Evolutionary conservation across 92 coral and sea anemone species (phyloP).

Genomic region (Muricea muricata): DNA sequence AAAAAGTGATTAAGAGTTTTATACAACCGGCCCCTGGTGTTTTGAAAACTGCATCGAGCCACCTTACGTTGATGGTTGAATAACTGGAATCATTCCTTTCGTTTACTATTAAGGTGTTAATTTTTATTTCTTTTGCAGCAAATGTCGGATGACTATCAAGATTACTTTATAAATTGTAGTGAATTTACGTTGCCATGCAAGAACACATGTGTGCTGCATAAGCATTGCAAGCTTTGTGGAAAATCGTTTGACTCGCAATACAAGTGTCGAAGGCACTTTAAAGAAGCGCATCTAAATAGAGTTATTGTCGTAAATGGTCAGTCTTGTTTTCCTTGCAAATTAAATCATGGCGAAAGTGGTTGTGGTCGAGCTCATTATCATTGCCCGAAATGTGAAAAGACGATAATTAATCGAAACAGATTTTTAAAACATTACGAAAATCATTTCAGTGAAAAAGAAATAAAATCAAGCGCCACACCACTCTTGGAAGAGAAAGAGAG

Average conservation of each 20-base stretch:
- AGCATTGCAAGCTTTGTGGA: conserved; percentile 37
- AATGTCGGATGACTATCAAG: not conserved
- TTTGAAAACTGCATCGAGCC: too few relatives aligned
- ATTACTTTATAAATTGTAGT: not conserved
- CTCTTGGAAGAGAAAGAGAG: not conserved
- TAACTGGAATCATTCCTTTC: too few relatives aligned
- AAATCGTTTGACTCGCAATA: conserved; percentile 23
- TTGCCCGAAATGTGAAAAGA: conserved; percentile 25
- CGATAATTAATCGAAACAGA: conserved; percentile 21
- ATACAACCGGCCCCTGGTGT: too few relatives aligned
- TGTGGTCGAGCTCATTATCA: conserved; percentile 36
- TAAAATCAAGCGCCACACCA: not conserved
- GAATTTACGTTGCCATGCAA: not conserved
- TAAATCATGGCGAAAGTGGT: conserved; percentile 11
- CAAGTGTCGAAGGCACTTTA: conserved; percentile 38
- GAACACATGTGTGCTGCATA: not conserved
- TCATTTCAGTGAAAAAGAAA: not conserved
- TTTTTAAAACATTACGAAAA: conserved; percentile 1
- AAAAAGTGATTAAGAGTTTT: too few relatives aligned
- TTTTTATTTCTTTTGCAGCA: too few relatives aligned
- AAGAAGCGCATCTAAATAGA: too few relatives aligned
- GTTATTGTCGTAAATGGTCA: conserved; percentile 20
- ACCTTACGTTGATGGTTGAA: too few relatives aligned
- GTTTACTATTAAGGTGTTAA: too few relatives aligned
- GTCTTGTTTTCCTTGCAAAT: conserved; percentile 41